These are phyloP conservation scores for Bambusicola thoracicus DNA, from an alignment of 2,113 vertebrate genomes.

Conservation along the genomic window DNA sequence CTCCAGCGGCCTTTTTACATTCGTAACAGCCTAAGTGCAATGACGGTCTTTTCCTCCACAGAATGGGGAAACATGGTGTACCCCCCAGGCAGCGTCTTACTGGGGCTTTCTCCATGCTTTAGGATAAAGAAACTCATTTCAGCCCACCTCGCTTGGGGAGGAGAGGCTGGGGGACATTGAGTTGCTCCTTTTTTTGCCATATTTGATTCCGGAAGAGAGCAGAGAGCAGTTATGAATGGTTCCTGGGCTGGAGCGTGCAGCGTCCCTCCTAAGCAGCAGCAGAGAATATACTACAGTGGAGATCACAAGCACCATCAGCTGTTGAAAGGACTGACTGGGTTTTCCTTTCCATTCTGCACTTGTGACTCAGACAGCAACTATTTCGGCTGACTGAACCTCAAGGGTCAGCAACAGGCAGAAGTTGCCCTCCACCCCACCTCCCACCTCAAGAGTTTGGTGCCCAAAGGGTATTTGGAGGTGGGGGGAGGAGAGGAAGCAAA, in stretches of 20 bases:
- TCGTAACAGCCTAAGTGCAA: slow-evolving; percentile 82
- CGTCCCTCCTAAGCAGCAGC: neutral
- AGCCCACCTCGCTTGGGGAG: neutral
- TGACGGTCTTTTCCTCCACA: slow-evolving; percentile 43
- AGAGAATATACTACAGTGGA: neutral
- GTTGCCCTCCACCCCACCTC: slow-evolving; percentile 5
- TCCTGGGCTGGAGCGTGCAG: neutral
- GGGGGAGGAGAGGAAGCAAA: neutral
- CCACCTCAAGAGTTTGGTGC: neutral
- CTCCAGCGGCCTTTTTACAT: slow-evolving; percentile 81
- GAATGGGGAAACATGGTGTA: neutral
- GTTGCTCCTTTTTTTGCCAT: slow-evolving; percentile 9
- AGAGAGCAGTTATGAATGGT: neutral
- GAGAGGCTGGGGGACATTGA: neutral
- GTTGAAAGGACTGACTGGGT: slow-evolving; percentile 5
- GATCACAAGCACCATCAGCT: neutral
- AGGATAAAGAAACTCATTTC: neutral
- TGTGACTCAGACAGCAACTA: neutral
- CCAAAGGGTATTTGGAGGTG: neutral
- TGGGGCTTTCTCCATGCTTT: neutral
- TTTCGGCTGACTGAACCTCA: neutral
- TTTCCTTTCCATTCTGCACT: slow-evolving; percentile 7
- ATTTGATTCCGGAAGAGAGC: neutral
- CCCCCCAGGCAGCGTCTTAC: neutral
- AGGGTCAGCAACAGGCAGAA: slow-evolving; percentile 13